Evolutionary conservation across 2,888 invertebrate species (phyloP).

Genomic region (Drosophila anceps): DNA sequence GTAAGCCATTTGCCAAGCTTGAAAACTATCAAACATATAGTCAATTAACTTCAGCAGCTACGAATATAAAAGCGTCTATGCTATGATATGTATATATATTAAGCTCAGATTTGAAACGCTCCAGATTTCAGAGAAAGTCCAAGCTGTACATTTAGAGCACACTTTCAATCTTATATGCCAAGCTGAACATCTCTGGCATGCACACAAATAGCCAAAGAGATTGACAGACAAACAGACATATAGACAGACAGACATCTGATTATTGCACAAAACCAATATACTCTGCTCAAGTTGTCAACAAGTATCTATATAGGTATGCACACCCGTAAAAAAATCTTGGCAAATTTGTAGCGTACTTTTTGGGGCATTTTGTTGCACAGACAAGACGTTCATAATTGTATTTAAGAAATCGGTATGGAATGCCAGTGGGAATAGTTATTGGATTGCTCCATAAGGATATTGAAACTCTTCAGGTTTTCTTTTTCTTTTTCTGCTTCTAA

Average conservation of each 20-base stretch:
- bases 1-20: too few species aligned
- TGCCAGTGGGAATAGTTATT: constrained; percentile 41
- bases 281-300: background rate
- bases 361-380: constrained; percentile 10
- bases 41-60: too few species aligned
- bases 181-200: too few species aligned
- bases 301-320: background rate
- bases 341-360: constrained; percentile 27
- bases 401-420: constrained; percentile 27
- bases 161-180: too few species aligned
- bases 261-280: background rate
- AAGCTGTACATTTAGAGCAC: too few species aligned
- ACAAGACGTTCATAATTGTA: constrained; percentile 26
- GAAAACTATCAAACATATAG: too few species aligned
- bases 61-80: too few species aligned
- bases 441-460: constrained; percentile 51
- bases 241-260: background rate
- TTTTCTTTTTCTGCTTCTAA: background rate
- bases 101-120: too few species aligned
- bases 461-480: constrained; percentile 40
- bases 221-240: background rate
- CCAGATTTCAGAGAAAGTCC: too few species aligned
- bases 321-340: background rate
- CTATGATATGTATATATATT: too few species aligned
- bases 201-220: too few species aligned